These are phyloP conservation scores for Schizopygopsis pylzovi DNA, from an alignment of 2,797 vertebrate species.

Conservation along the genomic window DNA sequence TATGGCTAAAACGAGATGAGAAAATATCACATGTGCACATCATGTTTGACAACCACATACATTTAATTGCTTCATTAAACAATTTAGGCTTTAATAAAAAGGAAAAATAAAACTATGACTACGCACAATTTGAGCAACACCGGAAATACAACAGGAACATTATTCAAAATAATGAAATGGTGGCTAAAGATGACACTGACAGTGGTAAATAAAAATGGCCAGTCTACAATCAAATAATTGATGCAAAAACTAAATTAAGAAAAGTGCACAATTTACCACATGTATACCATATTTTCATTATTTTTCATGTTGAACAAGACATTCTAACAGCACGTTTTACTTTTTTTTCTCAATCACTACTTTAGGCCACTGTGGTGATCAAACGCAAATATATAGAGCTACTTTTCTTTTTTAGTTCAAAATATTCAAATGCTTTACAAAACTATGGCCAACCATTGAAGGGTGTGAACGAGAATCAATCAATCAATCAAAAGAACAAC, in stretches of 20 bases:
- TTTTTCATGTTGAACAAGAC: conserved; percentile 44
- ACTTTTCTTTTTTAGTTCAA: conserved; percentile 70
- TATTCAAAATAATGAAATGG: conserved; percentile 6
- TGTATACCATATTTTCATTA: conserved; percentile 1
- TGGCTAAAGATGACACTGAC: conserved; percentile 14
- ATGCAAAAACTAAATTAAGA: conserved; percentile 8
- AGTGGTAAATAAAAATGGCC: conserved; percentile 50
- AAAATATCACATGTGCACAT: neutral
- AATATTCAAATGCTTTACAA: conserved; percentile 73
- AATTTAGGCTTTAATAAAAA: conserved; percentile 60
- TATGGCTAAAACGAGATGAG: neutral
- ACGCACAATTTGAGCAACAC: conserved; percentile 46
- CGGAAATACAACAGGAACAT: conserved; percentile 36
- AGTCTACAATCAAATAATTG: conserved; percentile 2
- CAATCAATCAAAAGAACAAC: conserved; percentile 54
- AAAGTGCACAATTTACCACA: conserved; percentile 5
- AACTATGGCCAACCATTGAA: conserved; percentile 64
- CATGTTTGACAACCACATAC: conserved; percentile 50
- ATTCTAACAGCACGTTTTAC: conserved; percentile 33
- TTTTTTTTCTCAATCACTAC: conserved; percentile 64
- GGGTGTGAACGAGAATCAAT: conserved; percentile 63
- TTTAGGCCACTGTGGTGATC: conserved; percentile 90
- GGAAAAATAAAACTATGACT: conserved; percentile 52
- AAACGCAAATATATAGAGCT: conserved; percentile 73
- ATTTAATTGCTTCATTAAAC: conserved; percentile 73